Percentiles rank a stretch among this genome's conserved stretches.
These are phyloP conservation scores for Suncus etruscus DNA, from an alignment of 2,113 vertebrate species.

Conservation along the genomic window DNA sequence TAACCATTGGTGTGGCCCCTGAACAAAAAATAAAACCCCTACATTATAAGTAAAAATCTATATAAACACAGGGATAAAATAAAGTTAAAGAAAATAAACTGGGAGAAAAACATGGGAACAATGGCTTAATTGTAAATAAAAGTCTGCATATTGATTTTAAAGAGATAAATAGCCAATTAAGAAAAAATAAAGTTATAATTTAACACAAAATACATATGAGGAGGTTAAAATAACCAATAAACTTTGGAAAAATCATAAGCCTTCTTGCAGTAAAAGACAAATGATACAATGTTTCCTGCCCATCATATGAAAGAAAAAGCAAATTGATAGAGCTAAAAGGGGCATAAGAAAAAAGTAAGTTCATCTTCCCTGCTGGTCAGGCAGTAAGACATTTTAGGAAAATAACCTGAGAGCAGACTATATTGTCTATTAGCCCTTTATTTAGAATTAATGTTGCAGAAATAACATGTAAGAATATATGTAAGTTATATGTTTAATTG, in stretches of 20 bases:
- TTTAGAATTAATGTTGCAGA: conserved; percentile 15
- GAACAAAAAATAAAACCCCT: neutral
- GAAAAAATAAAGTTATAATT: neutral
- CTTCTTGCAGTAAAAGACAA: conserved; percentile 45
- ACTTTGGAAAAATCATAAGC: neutral
- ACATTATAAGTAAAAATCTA: conserved; percentile 42
- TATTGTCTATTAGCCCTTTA: neutral
- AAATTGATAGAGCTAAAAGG: neutral
- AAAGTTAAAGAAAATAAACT: conserved; percentile 27
- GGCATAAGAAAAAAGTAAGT: neutral
- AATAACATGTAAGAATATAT: neutral
- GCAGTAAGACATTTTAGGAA: conserved; percentile 45
- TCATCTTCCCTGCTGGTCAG: neutral
- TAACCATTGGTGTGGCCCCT: no score
- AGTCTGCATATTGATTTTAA: conserved; percentile 1
- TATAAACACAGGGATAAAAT: conserved; percentile 44
- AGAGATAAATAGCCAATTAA: conserved; percentile 17
- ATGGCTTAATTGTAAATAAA: conserved; percentile 40
- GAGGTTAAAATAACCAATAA: neutral
- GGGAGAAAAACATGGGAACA: conserved; percentile 33
- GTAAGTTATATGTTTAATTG: neutral
- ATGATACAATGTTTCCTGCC: neutral
- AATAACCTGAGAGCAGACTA: neutral
- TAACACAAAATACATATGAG: conserved; percentile 38
- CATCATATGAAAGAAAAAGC: neutral